Conservation (phyloP, 1,140 invertebrate species). For the Chrysoperla carnea region DNA sequence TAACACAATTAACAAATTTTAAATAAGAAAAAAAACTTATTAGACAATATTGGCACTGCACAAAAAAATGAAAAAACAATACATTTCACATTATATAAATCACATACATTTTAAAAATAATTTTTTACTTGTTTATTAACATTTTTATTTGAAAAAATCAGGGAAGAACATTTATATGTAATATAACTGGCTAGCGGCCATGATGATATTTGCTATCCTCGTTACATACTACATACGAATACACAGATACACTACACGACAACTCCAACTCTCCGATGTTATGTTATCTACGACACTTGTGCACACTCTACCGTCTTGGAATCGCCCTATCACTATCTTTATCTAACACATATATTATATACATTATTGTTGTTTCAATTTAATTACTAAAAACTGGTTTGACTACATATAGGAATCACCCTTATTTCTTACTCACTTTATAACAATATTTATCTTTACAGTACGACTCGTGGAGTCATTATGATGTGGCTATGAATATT, state of each 20-base stretch:
- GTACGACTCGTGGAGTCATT: no score
- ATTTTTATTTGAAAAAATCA: neutral
- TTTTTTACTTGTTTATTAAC: no score
- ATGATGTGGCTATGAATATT: no score
- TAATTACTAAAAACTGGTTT: neutral
- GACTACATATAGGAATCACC: neutral
- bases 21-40: no score
- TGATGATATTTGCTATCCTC: neutral
- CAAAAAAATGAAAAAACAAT: no score
- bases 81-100: no score
- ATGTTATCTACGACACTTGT: neutral
- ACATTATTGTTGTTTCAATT: neutral
- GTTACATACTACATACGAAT: neutral
- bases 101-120: no score
- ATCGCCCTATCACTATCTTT: neutral
- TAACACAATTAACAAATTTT: no score
- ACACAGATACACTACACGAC: no score
- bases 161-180: neutral
- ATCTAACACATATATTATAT: neutral
- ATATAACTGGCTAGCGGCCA: neutral
- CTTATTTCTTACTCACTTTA: neutral
- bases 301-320: neutral
- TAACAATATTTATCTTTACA: neutral
- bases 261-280: neutral
- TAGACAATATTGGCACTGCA: no score